These are phyloP conservation scores for Eulemur albifrons DNA, from an alignment of 2,797 vertebrate species.

Conservation along the genomic window DNA sequence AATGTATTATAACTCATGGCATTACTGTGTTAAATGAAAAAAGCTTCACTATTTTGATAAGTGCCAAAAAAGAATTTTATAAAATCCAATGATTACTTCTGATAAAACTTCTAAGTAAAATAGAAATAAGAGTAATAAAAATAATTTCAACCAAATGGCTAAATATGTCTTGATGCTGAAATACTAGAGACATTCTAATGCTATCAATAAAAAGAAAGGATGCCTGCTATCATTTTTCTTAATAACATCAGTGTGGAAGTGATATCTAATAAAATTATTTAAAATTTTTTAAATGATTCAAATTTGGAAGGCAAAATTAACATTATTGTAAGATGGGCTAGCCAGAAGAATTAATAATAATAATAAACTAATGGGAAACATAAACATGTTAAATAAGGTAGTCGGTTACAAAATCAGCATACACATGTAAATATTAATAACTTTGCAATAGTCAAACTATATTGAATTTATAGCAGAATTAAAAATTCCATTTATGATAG, in stretches of 20 bases:
- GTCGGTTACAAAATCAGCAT: neutral
- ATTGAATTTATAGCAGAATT: neutral
- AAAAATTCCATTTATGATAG: neutral
- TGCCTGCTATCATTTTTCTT: fast-evolving
- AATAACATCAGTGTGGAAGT: neutral
- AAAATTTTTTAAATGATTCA: neutral
- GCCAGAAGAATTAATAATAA: neutral
- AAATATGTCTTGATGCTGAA: neutral
- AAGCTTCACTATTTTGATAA: neutral
- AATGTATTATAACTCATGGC: neutral
- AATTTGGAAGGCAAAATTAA: neutral
- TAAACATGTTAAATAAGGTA: neutral
- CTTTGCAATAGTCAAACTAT: neutral
- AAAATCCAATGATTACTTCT: neutral
- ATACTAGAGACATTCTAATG: fast-evolving
- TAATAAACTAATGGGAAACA: neutral
- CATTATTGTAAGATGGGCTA: neutral
- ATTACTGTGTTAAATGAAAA: neutral
- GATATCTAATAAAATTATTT: too few relatives aligned
- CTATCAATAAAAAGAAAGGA: neutral
- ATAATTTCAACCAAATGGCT: neutral
- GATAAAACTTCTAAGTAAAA: neutral
- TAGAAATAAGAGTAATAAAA: neutral
- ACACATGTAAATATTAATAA: fast-evolving
- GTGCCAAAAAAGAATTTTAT: neutral